phyloP scores from a whole-genome alignment of 2,113 vertebrate species.

The Parus major region DNA sequence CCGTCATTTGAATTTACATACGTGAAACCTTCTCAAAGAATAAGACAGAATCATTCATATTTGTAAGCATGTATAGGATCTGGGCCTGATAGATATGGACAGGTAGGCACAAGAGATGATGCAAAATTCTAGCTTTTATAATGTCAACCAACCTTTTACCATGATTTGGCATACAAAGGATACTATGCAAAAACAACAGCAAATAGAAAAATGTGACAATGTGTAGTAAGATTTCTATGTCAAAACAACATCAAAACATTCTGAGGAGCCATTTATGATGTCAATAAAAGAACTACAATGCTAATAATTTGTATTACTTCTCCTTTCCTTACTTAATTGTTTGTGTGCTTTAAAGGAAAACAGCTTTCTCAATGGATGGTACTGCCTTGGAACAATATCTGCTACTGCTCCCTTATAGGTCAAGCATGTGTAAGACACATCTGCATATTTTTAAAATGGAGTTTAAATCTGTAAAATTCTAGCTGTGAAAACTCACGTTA shows the following conservation, averaged over 20 bases:
- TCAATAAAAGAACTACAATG: conserved; percentile 10
- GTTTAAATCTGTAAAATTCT: not conserved
- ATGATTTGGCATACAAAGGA: conserved; percentile 9
- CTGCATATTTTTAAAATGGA: not conserved
- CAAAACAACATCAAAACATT: conserved; percentile 56
- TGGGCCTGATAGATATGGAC: not conserved
- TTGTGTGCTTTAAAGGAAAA: not conserved
- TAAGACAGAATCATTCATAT: not conserved
- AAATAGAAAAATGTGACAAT: conserved; percentile 43
- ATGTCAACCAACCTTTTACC: conserved; percentile 25
- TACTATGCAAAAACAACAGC: not conserved
- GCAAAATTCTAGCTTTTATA: conserved; percentile 15
- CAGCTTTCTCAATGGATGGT: not conserved
- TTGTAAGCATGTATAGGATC: not conserved
- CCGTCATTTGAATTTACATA: not conserved
- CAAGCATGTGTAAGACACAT: not conserved
- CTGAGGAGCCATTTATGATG: conserved; percentile 40
- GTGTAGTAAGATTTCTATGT: conserved; percentile 28
- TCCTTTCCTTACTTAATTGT: conserved; percentile 36
- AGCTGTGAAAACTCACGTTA: not conserved
- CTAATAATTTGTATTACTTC: not conserved
- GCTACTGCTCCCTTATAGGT: not conserved
- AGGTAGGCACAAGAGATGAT: not conserved
- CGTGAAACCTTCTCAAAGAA: not conserved
- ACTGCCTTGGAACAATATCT: not conserved